These are phyloP conservation scores for Spinibarbus caldwelli DNA, from an alignment of 2,797 vertebrate genomes.

Conservation along the genomic window DNA sequence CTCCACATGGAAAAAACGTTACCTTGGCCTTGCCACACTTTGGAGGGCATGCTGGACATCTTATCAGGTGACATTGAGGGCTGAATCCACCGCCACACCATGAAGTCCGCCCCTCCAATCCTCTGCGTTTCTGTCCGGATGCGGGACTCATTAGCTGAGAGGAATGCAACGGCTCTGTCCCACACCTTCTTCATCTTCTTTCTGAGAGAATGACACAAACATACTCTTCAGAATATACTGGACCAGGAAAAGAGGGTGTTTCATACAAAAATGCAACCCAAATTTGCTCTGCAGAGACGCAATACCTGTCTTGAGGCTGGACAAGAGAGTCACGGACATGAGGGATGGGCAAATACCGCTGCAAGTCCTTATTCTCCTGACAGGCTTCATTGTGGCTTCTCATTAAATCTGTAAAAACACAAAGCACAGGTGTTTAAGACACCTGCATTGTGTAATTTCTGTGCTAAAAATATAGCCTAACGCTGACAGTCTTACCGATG, in stretches of 20 bases:
- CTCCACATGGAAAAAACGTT: background rate
- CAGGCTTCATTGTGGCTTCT: slow-evolving; percentile 92
- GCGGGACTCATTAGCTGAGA: slow-evolving; percentile 92
- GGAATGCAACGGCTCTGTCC: slow-evolving; percentile 86
- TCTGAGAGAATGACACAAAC: slow-evolving; percentile 69
- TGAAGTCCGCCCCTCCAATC: slow-evolving; percentile 86
- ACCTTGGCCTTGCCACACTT: slow-evolving; percentile 99
- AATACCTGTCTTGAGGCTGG: slow-evolving; percentile 87
- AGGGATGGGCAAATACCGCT: slow-evolving; percentile 91
- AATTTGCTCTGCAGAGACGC: background rate
- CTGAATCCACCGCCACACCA: slow-evolving; percentile 96
- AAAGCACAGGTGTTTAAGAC: background rate
- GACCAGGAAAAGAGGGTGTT: background rate
- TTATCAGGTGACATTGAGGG: slow-evolving; percentile 89
- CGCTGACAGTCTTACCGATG: slow-evolving; percentile 83
- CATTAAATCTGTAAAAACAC: slow-evolving; percentile 82
- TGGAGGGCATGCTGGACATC: slow-evolving; percentile 85
- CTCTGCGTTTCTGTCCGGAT: slow-evolving; percentile 86
- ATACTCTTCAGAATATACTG: background rate
- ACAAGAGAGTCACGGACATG: slow-evolving; percentile 93
- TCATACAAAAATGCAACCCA: background rate
- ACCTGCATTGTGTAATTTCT: background rate
- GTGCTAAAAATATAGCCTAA: background rate
- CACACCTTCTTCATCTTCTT: slow-evolving; percentile 91
- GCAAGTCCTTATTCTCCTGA: slow-evolving; percentile 94